Percentiles rank a stretch among this genome's conserved stretches.
phyloP scores from a whole-genome alignment of 2,113 vertebrate genomes.

The Suncus etruscus region DNA sequence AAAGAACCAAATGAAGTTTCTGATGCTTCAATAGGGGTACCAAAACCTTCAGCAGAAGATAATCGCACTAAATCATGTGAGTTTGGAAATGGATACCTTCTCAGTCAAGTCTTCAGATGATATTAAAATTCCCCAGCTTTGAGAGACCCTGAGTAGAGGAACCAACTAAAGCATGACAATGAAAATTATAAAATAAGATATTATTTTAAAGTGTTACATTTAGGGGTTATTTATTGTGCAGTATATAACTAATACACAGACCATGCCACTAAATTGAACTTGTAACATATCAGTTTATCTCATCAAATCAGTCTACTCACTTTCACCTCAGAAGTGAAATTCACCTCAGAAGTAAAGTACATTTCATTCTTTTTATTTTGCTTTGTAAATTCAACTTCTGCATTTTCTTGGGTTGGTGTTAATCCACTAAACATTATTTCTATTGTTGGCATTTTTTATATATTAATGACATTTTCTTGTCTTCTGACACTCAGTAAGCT shows the following conservation, averaged over 20 bases:
- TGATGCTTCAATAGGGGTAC: not conserved
- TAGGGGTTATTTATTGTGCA: not conserved
- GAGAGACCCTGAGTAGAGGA: not conserved
- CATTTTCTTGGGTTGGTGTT: not conserved
- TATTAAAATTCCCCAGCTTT: not conserved
- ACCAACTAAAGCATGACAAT: not conserved
- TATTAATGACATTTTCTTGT: not conserved
- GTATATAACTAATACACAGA: not conserved
- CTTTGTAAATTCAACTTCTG: not conserved
- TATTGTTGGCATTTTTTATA: not conserved
- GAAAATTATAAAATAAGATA: not conserved
- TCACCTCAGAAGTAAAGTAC: not conserved
- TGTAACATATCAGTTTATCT: not conserved
- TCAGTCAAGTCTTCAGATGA: not conserved
- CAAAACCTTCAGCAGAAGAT: not conserved
- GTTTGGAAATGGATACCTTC: slow-evolving; percentile 1
- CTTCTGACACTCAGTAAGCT: not conserved
- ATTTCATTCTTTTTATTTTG: not conserved
- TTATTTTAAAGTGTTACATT: slow-evolving; percentile 17
- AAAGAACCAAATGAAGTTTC: not conserved
- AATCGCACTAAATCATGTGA: not conserved
- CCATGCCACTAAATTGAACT: not conserved
- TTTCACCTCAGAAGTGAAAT: not conserved
- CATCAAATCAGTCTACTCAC: not conserved
- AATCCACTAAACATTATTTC: not conserved